These are phyloP conservation scores for Eueremaeus valkanovi DNA, from an alignment of 2,888 invertebrate genomes.

Conservation along the genomic window DNA sequence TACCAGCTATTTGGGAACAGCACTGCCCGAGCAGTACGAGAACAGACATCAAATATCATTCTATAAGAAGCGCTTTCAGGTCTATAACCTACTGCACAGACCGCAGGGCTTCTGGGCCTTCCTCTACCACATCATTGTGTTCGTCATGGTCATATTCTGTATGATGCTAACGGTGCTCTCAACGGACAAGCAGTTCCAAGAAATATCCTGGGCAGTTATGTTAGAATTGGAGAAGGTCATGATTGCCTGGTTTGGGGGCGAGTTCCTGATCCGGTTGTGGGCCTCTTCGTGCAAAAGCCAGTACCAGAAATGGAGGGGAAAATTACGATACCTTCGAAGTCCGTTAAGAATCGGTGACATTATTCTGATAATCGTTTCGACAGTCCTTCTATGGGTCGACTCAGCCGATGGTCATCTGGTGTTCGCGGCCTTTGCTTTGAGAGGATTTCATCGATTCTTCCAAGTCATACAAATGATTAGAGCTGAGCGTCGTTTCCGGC, in stretches of 20 bases:
- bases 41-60: neutral
- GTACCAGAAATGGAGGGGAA: slow-evolving; percentile 31
- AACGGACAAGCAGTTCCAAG: slow-evolving; percentile 9
- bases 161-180: slow-evolving; percentile 30
- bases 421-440: slow-evolving; percentile 33
- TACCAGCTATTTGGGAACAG: slow-evolving; percentile 14
- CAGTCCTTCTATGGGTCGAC: neutral
- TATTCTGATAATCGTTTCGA: slow-evolving; percentile 20
- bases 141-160: slow-evolving; percentile 37
- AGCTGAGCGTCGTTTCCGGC: slow-evolving; percentile 30
- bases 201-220: neutral
- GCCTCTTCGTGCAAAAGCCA: slow-evolving; percentile 17
- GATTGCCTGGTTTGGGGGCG: slow-evolving; percentile 29
- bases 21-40: neutral
- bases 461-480: slow-evolving; percentile 36
- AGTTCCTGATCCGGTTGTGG: slow-evolving; percentile 37
- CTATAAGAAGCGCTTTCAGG: slow-evolving; percentile 24
- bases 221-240: slow-evolving; percentile 33
- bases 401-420: slow-evolving; percentile 21
- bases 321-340: neutral
- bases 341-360: slow-evolving; percentile 19
- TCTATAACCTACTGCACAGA: slow-evolving; percentile 34
- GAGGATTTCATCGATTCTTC: slow-evolving; percentile 39
- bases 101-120: slow-evolving; percentile 35
- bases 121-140: slow-evolving; percentile 31